Base-by-base conservation (phyloP, 1,140 invertebrate genomes). In the Euwallacea similis region DNA sequence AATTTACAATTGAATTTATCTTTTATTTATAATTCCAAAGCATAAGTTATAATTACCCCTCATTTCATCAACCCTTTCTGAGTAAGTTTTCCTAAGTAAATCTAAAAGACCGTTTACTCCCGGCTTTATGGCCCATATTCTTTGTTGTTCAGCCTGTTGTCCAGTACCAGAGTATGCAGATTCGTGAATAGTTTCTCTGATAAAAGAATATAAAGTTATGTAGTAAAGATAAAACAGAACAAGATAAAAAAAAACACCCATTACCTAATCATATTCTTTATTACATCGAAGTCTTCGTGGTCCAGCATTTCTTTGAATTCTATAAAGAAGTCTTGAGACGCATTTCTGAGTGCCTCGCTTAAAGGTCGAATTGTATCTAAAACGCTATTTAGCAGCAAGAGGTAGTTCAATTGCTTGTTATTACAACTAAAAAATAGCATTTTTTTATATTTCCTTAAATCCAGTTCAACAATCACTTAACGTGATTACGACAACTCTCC, bases 111-210 rank as follows among this genome's bases (percentile, higher is more conserved):
- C 88, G 76, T 90, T 92, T 41, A 92, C 84, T 16, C 88, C 87
- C 16, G 86, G 84, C 82, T 91, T 94, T 2, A 97, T 89, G 42
- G 93, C 93, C 82, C 94, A 95, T 79, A 91, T 92, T 76, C 93
- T 86, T 82, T 96, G 92, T 67, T 90, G 86, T 62, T 86, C 87
- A 1, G 91, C 92, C 80, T 88, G 88, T n/a, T 89, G 33, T 87
- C 88, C 76, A 33, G 87, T 69, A 33, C 87, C 87, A 54, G 82
- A 72, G 64, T 85, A 82, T 3, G 88, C 88, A 76, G 95, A 91
- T 63, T 90, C 87, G 82, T 92, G 87, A 62, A 97, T 87, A 0
- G 93, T 84, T 61, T 84, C 83, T 64, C 68, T 70, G 33, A 42
- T 60, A 11, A 41, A 41, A 41, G 7, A 60, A 60, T 42, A 60